A percentile compares a stretch with the other conserved stretches of the same genome.
Evolutionary conservation across 1,140 invertebrate species (phyloP).

Genomic region (Tetranychus cinnabarinus): DNA sequence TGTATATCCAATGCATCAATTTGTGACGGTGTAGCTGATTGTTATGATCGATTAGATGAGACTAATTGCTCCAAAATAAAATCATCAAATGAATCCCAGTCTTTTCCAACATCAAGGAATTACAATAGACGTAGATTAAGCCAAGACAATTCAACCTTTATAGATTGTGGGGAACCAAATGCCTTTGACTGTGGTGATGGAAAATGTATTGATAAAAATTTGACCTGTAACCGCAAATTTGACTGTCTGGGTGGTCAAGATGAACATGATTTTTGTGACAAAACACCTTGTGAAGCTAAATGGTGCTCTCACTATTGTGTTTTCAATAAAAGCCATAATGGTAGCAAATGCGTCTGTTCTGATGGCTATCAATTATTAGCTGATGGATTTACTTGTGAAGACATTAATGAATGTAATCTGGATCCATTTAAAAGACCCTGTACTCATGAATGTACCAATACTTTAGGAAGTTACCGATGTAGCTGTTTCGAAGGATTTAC

Average conservation of each 20-base stretch:
- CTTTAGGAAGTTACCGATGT: constrained; percentile 6
- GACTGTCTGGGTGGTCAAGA: not conserved
- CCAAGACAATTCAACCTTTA: no score
- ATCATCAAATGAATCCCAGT: no score
- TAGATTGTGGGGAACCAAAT: no score
- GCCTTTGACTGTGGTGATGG: not conserved
- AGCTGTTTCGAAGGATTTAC: constrained; percentile 15
- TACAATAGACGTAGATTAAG: no score
- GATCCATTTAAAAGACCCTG: constrained; percentile 17
- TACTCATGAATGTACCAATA: constrained; percentile 8
- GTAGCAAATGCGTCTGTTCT: not conserved
- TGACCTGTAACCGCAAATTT: not conserved
- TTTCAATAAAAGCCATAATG: not conserved
- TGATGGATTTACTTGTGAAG: constrained; percentile 6
- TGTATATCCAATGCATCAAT: no score
- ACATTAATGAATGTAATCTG: constrained; percentile 5
- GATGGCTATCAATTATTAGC: constrained; percentile 2
- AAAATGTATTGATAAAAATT: not conserved
- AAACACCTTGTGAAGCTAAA: not conserved
- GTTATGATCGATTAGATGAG: no score
- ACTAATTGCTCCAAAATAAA: no score
- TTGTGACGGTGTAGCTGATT: no score
- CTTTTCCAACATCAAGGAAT: no score
- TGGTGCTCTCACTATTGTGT: not conserved
- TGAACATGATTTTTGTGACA: not conserved